A percentile compares a stretch with the other conserved stretches of the same genome.
phyloP scores from a whole-genome alignment of 2,797 vertebrate species.

The Salmo trutta region DNA sequence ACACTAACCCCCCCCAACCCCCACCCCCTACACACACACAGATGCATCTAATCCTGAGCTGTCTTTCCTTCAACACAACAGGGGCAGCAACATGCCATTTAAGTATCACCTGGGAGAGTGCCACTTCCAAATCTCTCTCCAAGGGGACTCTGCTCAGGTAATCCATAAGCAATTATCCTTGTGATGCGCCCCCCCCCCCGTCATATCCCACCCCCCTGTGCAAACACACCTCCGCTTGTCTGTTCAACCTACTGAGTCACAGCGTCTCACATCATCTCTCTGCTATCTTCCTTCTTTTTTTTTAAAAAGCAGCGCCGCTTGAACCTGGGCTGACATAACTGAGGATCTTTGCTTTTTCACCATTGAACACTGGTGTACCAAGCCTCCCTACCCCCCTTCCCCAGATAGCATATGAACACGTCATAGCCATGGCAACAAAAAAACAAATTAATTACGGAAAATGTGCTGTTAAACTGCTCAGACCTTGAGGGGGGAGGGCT shows the following conservation, averaged over 20 bases:
- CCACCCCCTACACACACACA: background rate
- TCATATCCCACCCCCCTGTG: slow-evolving; percentile 63
- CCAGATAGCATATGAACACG: too few relatives aligned
- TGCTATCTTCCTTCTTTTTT: slow-evolving; percentile 33
- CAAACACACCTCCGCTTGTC: slow-evolving; percentile 44
- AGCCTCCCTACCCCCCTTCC: too few relatives aligned
- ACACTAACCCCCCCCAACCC: background rate
- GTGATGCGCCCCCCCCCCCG: slow-evolving; percentile 48
- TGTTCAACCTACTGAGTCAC: slow-evolving; percentile 9
- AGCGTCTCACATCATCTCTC: slow-evolving; percentile 14
- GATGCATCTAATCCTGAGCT: slow-evolving; percentile 14
- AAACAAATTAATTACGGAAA: too few relatives aligned
- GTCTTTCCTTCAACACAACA: slow-evolving; percentile 36
- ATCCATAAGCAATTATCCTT: slow-evolving; percentile 71
- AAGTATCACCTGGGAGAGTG: slow-evolving; percentile 69
- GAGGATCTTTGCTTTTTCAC: slow-evolving; percentile 1
- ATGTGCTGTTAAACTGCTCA: too few relatives aligned
- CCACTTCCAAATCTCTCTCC: slow-evolving; percentile 63
- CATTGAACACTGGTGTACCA: too few relatives aligned
- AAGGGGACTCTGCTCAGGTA: slow-evolving; percentile 63
- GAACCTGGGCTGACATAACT: slow-evolving; percentile 2
- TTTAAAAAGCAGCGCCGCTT: background rate
- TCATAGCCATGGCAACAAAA: too few relatives aligned
- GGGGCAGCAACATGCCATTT: slow-evolving; percentile 67
- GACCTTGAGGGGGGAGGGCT: too few relatives aligned